These are phyloP conservation scores for Nasonovia ribisnigri DNA, from an alignment of 2,888 invertebrate genomes.

Conservation along the genomic window DNA sequence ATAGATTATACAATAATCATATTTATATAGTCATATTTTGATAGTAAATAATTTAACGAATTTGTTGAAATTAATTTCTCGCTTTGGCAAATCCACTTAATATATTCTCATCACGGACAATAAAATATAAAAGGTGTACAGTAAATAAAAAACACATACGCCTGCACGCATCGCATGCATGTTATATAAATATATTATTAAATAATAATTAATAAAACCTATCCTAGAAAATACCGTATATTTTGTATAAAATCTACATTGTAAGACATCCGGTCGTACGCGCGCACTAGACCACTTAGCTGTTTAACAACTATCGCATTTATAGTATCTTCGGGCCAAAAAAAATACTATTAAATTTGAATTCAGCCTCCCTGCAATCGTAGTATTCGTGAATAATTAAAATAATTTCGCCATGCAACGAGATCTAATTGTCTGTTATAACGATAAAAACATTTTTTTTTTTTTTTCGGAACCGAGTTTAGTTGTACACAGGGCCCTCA, in stretches of 20 bases:
- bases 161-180: no score
- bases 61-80: neutral
- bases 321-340: neutral
- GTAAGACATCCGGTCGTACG: neutral
- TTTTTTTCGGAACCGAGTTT: neutral
- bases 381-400: neutral
- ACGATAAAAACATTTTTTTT: constrained; percentile 6
- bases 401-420: neutral
- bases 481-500: neutral
- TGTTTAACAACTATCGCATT: neutral
- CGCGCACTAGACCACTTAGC: neutral
- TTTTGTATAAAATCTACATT: neutral
- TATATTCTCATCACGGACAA: neutral
- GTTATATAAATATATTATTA: neutral
- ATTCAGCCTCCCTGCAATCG: neutral
- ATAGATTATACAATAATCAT: no score
- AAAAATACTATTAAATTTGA: neutral
- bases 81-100: neutral
- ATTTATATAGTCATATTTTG: neutral
- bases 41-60: neutral
- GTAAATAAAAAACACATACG: neutral
- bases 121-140: neutral
- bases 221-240: neutral
- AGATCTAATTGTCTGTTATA: neutral
- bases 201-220: constrained; percentile 8